Conservation (phyloP, 64 coral and sea anemone genomes). For the Hydrozoanthus tunicans region DNA sequence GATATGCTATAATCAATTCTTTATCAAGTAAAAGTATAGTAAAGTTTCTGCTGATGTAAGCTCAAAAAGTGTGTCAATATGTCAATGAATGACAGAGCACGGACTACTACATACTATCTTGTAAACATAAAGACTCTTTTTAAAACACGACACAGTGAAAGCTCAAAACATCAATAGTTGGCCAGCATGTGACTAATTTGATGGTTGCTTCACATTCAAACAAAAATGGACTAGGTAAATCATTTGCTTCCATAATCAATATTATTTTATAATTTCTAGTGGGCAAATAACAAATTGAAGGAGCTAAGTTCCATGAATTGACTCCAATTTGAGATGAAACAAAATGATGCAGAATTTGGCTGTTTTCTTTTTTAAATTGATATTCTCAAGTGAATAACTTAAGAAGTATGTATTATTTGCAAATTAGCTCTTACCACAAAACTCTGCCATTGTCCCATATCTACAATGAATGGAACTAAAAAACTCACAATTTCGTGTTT, state of each 20-base stretch:
- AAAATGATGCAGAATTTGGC: too few species aligned
- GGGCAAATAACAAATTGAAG: too few species aligned
- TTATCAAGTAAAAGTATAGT: slow-evolving; percentile 10
- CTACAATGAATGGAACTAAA: neutral
- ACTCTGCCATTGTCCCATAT: neutral
- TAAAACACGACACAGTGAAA: neutral
- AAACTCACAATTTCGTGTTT: neutral
- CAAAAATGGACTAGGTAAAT: neutral
- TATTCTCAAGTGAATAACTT: too few species aligned
- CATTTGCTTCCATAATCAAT: neutral
- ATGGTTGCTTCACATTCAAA: neutral
- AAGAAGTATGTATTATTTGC: too few species aligned
- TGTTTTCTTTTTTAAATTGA: too few species aligned
- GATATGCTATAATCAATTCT: neutral
- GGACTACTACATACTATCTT: neutral
- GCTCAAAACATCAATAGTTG: neutral
- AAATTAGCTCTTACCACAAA: too few species aligned
- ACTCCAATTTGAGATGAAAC: neutral
- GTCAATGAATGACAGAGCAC: slow-evolving; percentile 16
- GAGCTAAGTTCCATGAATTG: neutral
- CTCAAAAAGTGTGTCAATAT: slow-evolving; percentile 5
- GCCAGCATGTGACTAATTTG: neutral
- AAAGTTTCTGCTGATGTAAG: neutral
- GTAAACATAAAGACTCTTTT: neutral
- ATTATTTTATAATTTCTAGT: neutral